These are phyloP conservation scores for Neodiprion fabricii DNA, from an alignment of 1,140 invertebrate species.

Conservation along the genomic window DNA sequence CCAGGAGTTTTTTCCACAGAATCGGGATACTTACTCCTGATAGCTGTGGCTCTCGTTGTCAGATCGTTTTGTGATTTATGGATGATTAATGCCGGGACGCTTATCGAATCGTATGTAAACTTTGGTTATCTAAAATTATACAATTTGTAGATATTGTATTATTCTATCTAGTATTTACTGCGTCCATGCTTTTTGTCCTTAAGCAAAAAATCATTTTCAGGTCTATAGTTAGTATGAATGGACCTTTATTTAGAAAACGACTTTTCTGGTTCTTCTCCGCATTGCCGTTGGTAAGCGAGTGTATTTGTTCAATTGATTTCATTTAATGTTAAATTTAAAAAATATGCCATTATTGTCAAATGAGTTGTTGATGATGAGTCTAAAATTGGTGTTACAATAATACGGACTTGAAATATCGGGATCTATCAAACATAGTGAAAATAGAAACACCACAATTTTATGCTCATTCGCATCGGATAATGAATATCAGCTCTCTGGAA, in stretches of 20 bases:
- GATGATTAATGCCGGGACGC: slow-evolving; percentile 93
- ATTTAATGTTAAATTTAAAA: background rate
- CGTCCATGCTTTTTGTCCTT: slow-evolving; percentile 13
- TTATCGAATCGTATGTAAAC: slow-evolving; percentile 83
- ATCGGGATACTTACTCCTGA: slow-evolving; percentile 79
- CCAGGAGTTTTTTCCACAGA: slow-evolving; percentile 80
- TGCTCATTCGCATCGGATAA: too few species aligned
- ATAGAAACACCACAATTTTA: too few species aligned
- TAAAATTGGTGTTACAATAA: background rate
- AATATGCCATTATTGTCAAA: slow-evolving; percentile 8
- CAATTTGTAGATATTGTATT: background rate
- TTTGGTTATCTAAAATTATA: slow-evolving; percentile 18
- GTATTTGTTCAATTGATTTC: slow-evolving; percentile 26
- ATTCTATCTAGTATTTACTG: background rate
- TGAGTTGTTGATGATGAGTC: slow-evolving; percentile 25
- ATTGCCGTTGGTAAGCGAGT: slow-evolving; percentile 78
- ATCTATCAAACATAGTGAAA: too few species aligned
- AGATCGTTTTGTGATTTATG: slow-evolving; percentile 95
- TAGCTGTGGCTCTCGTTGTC: slow-evolving; percentile 82
- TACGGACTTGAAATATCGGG: too few species aligned
- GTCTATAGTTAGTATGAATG: slow-evolving; percentile 90
- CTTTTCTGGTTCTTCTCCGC: slow-evolving; percentile 79
- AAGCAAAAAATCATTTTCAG: slow-evolving; percentile 64
- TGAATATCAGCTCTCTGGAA: too few species aligned
- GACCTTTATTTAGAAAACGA: slow-evolving; percentile 75